These are phyloP conservation scores for Chaetorhynchus papuensis DNA, from an alignment of 2,113 vertebrate species.

Conservation along the genomic window DNA sequence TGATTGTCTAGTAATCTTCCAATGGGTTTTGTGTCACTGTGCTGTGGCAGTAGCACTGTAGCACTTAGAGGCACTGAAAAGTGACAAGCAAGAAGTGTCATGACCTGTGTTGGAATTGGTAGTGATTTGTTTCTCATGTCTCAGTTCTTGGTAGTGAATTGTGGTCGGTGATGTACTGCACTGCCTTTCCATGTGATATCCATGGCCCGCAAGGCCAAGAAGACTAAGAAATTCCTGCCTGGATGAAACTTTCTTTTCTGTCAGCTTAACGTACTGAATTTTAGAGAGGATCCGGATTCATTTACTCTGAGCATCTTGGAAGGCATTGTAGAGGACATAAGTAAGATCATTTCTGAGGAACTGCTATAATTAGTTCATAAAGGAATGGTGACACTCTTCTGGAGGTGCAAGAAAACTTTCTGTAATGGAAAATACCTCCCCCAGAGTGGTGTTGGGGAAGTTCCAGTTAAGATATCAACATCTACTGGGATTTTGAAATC, in stretches of 20 bases:
- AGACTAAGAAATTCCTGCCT: background rate
- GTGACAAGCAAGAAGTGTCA: background rate
- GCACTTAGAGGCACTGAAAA: background rate
- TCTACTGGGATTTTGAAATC: too few relatives aligned
- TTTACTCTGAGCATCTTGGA: background rate
- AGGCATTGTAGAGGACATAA: background rate
- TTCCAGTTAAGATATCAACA: background rate
- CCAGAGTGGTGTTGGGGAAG: background rate
- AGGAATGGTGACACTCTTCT: background rate
- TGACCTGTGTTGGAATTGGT: background rate
- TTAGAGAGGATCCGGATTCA: background rate
- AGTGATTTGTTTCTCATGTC: background rate
- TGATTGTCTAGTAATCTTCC: background rate
- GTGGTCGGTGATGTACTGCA: background rate
- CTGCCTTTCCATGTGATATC: background rate
- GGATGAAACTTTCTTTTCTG: background rate
- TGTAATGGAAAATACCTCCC: background rate
- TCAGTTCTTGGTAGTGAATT: background rate
- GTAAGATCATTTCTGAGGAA: background rate
- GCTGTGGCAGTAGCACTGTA: too few relatives aligned
- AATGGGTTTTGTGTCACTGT: background rate
- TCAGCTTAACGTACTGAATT: background rate
- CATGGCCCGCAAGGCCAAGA: background rate
- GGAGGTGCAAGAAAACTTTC: background rate
- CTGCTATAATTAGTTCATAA: background rate